Evolutionary conservation across 2,113 vertebrate species (phyloP), one percentile per base, ranked within the genome.

Genomic region (Riparia riparia): DNA sequence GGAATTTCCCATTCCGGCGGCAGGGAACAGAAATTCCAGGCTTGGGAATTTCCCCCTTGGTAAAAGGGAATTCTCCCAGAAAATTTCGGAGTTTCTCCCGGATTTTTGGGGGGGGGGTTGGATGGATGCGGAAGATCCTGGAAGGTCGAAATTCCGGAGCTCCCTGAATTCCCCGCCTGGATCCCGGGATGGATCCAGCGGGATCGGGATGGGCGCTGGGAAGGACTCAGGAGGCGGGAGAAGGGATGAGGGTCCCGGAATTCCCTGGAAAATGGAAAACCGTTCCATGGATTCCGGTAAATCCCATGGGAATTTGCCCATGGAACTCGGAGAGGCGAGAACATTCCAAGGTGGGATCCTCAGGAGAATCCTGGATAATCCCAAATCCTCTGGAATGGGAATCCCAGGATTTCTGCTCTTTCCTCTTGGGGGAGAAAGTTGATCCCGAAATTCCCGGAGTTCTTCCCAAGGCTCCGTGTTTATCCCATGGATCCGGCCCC

Each of bases 111-210:
- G 37, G 7, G 7, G 37, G 37, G 37, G 37, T 9, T 17, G 10
- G 9, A 14, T 26, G 17, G 49, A 13, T 14, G 34, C 22, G 79
- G 63, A 22, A 9, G 60, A 24, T 6, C 16, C 31, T 7, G 25
- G 10, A 34, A 41, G 88, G 81, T 31, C 34, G 8, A 14, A 42
- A 41, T 78, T 47, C 42, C 63, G 3, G 42, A 17, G 39, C 6
- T 24, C 14, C 4, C 9, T 17, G 87, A 47, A 51, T 49, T 12
- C 12, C 41, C 15, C 3, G 3, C 37, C 37, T 14, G 26, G 50
- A 9, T 37, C 60, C 47, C 0, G 3, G 32, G 71, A 20, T 14
- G 47, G 14, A n/a, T 63, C 57, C 45, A 20, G 12, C 0, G 0
- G 44, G 29, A n/a, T 51, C 8, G 37, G 37, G 22, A 32, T 9